These are phyloP conservation scores for Magallana nippona DNA, from an alignment of 2,888 invertebrate genomes.

Conservation along the genomic window DNA sequence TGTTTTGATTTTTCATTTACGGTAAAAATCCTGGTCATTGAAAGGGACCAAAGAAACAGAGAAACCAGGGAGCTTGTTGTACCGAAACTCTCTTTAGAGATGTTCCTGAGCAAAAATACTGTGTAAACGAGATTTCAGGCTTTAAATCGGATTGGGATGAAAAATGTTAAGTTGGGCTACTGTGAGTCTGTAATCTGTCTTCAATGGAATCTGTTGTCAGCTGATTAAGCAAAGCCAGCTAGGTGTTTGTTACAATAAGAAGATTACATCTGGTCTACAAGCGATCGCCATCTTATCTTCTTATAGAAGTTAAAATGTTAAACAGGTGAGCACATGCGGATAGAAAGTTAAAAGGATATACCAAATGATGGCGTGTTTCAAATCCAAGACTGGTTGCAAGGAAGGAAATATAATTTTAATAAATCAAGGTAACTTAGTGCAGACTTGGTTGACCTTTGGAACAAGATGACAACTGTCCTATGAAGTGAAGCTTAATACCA, in stretches of 20 bases:
- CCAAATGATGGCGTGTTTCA: too few species aligned
- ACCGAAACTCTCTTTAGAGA: neutral
- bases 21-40: too few species aligned
- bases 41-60: neutral
- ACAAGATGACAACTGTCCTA: conserved; percentile 11
- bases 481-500: conserved; percentile 26
- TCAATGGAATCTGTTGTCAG: conserved; percentile 31
- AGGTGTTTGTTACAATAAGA: conserved; percentile 34
- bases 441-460: neutral
- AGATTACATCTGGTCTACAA: conserved; percentile 39
- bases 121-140: neutral
- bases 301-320: conserved; percentile 36
- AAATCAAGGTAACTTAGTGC: neutral
- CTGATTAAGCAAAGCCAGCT: conserved; percentile 34
- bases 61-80: neutral
- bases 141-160: conserved; percentile 26
- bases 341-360: neutral
- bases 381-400: too few species aligned
- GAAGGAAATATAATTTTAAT: neutral
- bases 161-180: conserved; percentile 2
- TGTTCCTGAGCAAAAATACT: conserved; percentile 29
- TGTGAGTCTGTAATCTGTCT: conserved; percentile 24
- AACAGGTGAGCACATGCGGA: neutral
- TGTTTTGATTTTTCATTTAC: too few species aligned
- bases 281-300: conserved; percentile 37